Evolutionary conservation across 2,113 vertebrate genomes (phyloP), one percentile per base, ranked within the genome.

Genomic region (Drymodes brunneopygia): DNA sequence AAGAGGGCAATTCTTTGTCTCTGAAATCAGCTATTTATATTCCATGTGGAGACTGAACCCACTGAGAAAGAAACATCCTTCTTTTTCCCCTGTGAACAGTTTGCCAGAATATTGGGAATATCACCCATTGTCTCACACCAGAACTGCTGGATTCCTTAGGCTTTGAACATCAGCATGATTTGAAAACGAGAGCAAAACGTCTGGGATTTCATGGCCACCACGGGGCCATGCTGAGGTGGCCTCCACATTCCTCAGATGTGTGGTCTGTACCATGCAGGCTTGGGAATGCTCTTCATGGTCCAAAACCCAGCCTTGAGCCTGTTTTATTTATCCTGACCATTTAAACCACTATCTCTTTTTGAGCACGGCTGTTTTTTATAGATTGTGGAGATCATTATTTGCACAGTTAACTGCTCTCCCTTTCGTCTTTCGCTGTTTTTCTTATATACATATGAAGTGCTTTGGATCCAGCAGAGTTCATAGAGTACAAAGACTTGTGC

Each of bases 391-490:
- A 91, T 91, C 70, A 86, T 94, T 69, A 70, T 95, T 95, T 78
- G 73, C 45, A 56, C 81, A 71, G 90, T 38, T 67, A 54, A 61
- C 87, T 44, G 88, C n/a, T 27, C 88, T 78, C 18, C 47, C 29
- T 38, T 86, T 90, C 21, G 4, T 38, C 64, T 64, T 75, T 19
- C 36, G 47, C 89, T 96, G 77, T 81, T 97, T 95, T 93, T 92
- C 81, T 74, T 87, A 73, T 62, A 92, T 96, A 92, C 89, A 81
- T 96, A 80, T 56, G 65, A 95, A 92, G 78, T 84, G 29, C 96
- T 95, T 86, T 81, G 77, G 88, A 94, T 95, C 96, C 87, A 93
- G 66, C 79, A 82, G 90, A 94, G 90, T 89, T 95, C 86, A 96
- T 83, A 60, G 84, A 94, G 90, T 81, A 95, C 95, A 93, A 95